Base-by-base conservation (phyloP, 2,888 invertebrate species). In the Halictus quadricinctus region DNA sequence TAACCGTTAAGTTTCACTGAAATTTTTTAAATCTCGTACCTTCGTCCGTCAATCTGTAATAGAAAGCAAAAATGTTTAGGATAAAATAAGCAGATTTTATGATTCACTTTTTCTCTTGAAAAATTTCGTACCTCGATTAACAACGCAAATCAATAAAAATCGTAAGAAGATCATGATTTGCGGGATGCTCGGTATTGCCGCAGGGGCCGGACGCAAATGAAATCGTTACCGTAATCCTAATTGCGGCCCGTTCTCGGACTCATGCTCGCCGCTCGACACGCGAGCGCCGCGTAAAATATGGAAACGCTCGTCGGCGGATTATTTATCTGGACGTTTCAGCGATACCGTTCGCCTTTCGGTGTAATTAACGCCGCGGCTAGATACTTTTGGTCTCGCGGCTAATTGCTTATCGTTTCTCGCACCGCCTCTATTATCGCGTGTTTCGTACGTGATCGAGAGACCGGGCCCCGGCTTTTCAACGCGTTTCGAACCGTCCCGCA, bases 331-430 rank as follows among this genome's bases (percentile, higher is more conserved):
- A 36, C 72, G 58, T 83, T 54, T 29, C 50, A 43, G 70, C 84
- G 73, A 64, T 48, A 50, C 46, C 48, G 50, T 66, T 41, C 64
- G 48, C 58, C 75, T 76, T 81, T 72, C 64, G 66, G 72, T 0
- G 50, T 58, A 78, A 81, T 84, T 78, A 78, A 81, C 74, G 77
- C 60, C 72, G 54, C 43, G 73, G 46, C 70, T 70, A 74, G 85
- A 72, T 66, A 79, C 72, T 43, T 69, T 79, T 58, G 75, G 46
- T 50, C 75, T 66, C 70, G 69, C 79, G 72, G 75, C 77, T 85
- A 85, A 85, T 84, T 84, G 78, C 75, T 85, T 81, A 81, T 84
- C 84, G 77, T 64, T 64, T 48, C 80, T 69, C 48, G 75, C 43
- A 50, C 64, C 75, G 83, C n/a, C 29, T 64, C 64, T 79, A 79